phyloP scores from a whole-genome alignment of 2,797 vertebrate genomes.

The Myoxocephalus aenaeus region DNA sequence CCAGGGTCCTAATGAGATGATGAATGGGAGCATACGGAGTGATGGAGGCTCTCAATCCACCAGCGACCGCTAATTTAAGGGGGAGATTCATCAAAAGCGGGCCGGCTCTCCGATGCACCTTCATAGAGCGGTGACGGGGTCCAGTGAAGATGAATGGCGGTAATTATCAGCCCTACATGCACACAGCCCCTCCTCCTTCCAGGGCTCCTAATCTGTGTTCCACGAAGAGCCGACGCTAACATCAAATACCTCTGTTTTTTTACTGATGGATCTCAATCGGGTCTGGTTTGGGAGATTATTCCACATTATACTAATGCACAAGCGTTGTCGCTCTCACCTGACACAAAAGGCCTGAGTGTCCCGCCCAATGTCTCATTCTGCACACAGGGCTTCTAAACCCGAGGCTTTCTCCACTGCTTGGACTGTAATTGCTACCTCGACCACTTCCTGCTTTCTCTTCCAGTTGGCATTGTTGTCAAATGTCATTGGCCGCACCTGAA shows the following conservation, averaged over 20 bases:
- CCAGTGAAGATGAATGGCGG: conserved; percentile 84
- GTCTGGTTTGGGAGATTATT: conserved; percentile 50
- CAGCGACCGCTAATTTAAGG: conserved; percentile 79
- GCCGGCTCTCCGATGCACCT: conserved; percentile 66
- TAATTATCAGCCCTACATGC: conserved; percentile 79
- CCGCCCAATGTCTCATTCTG: conserved; percentile 45
- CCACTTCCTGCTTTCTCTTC: conserved; percentile 61
- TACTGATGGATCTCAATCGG: conserved; percentile 25
- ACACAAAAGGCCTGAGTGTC: conserved; percentile 29
- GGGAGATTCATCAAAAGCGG: conserved; percentile 83
- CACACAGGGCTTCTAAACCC: conserved; percentile 50
- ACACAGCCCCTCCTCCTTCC: conserved; percentile 52
- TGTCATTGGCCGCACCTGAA: conserved; percentile 60
- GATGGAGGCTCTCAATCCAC: conserved; percentile 77
- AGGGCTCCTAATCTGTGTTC: conserved; percentile 39
- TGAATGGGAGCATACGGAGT: conserved; percentile 75
- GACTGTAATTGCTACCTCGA: conserved; percentile 30
- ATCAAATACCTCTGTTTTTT: conserved; percentile 39
- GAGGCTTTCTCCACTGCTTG: conserved; percentile 31
- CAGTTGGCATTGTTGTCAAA: conserved; percentile 68
- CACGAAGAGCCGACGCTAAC: conserved; percentile 34
- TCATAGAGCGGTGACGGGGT: conserved; percentile 75
- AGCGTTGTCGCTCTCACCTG: conserved; percentile 40
- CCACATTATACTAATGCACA: conserved; percentile 36
- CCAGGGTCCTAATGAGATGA: conserved; percentile 81